Evolutionary conservation across 2,797 vertebrate species (phyloP).

Genomic region (Dicrostonyx torquatus): DNA sequence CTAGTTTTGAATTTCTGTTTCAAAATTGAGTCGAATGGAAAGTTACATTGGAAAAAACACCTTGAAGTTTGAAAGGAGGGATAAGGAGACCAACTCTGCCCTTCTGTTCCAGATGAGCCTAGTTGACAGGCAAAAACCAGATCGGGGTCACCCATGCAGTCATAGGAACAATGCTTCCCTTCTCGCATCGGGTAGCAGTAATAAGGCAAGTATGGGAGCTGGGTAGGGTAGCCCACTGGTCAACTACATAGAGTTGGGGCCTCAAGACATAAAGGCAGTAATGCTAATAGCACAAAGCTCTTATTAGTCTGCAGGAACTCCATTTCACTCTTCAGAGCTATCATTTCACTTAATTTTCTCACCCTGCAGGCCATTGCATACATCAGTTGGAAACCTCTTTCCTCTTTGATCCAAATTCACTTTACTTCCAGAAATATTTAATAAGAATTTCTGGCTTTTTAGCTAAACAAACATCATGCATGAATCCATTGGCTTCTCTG

Average conservation of each 20-base stretch:
- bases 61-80: background rate
- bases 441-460: conserved; percentile 45
- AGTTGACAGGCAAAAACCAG: background rate
- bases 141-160: background rate
- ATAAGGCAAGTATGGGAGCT: background rate
- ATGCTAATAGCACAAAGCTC: background rate
- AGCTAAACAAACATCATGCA: conserved; percentile 34
- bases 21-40: background rate
- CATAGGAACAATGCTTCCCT: background rate
- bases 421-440: conserved; percentile 63
- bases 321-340: conserved; percentile 28
- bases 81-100: background rate
- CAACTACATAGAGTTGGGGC: background rate
- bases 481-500: background rate
- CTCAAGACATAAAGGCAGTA: background rate
- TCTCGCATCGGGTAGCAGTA: background rate
- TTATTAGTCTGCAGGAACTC: background rate
- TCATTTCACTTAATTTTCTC: conserved; percentile 9
- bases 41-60: background rate
- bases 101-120: background rate
- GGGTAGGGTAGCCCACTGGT: background rate
- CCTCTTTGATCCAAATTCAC: conserved; percentile 49
- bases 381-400: conserved; percentile 41
- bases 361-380: background rate
- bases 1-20: background rate